phyloP scores from a whole-genome alignment of 2,113 vertebrate species.

The Leucoraja erinaceus region DNA sequence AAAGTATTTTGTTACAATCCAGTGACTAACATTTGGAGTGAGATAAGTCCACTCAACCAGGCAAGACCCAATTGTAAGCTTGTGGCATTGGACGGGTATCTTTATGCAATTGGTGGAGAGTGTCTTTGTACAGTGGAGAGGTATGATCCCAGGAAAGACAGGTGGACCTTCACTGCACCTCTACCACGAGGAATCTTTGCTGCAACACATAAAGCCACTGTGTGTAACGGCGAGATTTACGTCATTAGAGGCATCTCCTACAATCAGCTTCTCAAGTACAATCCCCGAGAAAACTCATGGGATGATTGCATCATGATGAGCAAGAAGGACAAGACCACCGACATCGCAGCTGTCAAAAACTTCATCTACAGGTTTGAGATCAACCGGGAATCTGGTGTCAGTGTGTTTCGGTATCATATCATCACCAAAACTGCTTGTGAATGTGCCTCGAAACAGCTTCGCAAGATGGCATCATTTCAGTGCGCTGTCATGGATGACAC shows the following conservation, averaged over 20 bases:
- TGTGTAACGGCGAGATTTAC: conserved; percentile 70
- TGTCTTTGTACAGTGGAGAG: conserved; percentile 79
- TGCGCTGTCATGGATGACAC: conserved; percentile 58
- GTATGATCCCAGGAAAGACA: conserved; percentile 75
- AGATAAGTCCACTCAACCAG: conserved; percentile 77
- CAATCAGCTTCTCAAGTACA: conserved; percentile 72
- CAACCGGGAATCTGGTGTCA: conserved; percentile 62
- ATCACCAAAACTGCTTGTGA: conserved; percentile 77
- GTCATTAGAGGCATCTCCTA: conserved; percentile 75
- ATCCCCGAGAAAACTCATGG: conserved; percentile 62
- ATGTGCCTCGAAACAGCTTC: conserved; percentile 56
- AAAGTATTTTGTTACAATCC: conserved; percentile 89
- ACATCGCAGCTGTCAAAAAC: conserved; percentile 64
- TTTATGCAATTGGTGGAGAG: conserved; percentile 88
- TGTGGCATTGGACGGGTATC: conserved; percentile 70
- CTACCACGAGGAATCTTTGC: conserved; percentile 81
- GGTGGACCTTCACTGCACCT: conserved; percentile 73
- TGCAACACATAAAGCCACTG: conserved; percentile 73
- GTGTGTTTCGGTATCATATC: conserved; percentile 71
- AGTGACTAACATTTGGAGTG: conserved; percentile 74
- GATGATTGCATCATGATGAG: conserved; percentile 51
- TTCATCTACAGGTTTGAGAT: conserved; percentile 85
- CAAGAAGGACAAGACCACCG: conserved; percentile 60
- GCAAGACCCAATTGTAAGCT: conserved; percentile 80
- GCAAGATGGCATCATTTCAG: conserved; percentile 59